Evolutionary conservation across 1,140 invertebrate species (phyloP).

Genomic region (Drosophila saltans): DNA sequence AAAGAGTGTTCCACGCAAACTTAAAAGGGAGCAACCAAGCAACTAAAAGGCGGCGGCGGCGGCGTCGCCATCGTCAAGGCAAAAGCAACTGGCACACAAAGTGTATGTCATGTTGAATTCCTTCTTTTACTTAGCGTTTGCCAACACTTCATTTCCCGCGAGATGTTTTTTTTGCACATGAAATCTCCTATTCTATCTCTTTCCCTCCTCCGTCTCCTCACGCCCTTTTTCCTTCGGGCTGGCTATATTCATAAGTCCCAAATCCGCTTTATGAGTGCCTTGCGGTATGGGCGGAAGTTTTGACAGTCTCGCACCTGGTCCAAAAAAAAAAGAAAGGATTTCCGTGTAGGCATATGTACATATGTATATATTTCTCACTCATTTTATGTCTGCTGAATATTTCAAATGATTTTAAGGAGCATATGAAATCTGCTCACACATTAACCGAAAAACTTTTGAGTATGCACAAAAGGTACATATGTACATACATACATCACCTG

Average conservation of each 20-base stretch:
- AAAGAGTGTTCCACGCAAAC: conserved; percentile 1
- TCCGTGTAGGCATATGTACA: conserved; percentile 21
- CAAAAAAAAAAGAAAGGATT: conserved; percentile 37
- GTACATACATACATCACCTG: not conserved
- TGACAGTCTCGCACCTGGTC: conserved; percentile 45
- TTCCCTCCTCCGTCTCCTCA: not conserved
- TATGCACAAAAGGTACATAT: no score
- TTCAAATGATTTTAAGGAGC: not conserved
- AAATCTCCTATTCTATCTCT: not conserved
- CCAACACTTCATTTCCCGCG: conserved; percentile 11
- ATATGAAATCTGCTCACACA: no score
- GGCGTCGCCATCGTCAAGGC: conserved; percentile 1
- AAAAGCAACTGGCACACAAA: conserved; percentile 14
- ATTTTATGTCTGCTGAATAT: conserved; percentile 6
- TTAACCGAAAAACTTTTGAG: not conserved
- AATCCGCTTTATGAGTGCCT: conserved; percentile 49
- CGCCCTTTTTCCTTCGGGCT: not conserved
- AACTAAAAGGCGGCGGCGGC: conserved; percentile 22
- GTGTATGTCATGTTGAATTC: conserved; percentile 10
- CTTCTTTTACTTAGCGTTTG: conserved; percentile 25
- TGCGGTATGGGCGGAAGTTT: conserved; percentile 25
- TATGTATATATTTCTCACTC: no score
- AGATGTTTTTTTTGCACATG: conserved; percentile 10
- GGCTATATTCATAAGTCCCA: conserved; percentile 43
- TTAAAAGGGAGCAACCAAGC: conserved; percentile 28